Base-by-base conservation (phyloP, 2,888 invertebrate genomes). In the Nephrotoma flavescens region DNA sequence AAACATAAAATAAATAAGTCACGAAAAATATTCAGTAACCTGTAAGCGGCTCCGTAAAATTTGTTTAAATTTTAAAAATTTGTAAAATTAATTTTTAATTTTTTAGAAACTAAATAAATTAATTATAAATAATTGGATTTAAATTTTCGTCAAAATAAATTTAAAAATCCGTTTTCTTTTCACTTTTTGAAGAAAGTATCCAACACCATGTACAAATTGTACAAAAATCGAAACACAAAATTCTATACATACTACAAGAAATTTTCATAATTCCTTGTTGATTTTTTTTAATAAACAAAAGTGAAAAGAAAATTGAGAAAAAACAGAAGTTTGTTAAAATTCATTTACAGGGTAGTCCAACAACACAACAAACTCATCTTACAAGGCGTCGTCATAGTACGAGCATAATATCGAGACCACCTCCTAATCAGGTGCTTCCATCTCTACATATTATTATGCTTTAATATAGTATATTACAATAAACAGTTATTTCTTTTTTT, bases 351-450 rank as follows among this genome's bases (percentile, higher is more conserved):
- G 93, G 93, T 92, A 93, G 93, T 91, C 93, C 93, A 89, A 92
- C 93, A 90, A 91, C 92, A 91, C 92, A 91, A 90, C 88, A 88
- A 87, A 91, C 94, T 91, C 94, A 94, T 92, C 94, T 95, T 92
- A 95, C 95, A 89, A 93, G 94, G 91, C 94, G 95, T 90, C 94
- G 95, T 89, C 95, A 95, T 93, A 95, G 95, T 92, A 95, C 95
- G 91, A 92, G 92, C 90, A 92, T 91, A 89, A 91, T 91, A 89
- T 91, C 91, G 89, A 91, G 91, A 90, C 91, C 91, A 89, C 90
- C 91, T 88, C 90, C 91, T 90, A 91, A 91, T 90, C 92, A 92
- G 92, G 92, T 91, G 91, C 90, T 90, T 89, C 90, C 89, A 88
- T 89, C 89, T 88, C 88, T 86, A 87, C 47, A 87, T 87, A 86